Base-by-base conservation (phyloP, 2,888 invertebrate species). In the Rotaria magnacalcarata region DNA sequence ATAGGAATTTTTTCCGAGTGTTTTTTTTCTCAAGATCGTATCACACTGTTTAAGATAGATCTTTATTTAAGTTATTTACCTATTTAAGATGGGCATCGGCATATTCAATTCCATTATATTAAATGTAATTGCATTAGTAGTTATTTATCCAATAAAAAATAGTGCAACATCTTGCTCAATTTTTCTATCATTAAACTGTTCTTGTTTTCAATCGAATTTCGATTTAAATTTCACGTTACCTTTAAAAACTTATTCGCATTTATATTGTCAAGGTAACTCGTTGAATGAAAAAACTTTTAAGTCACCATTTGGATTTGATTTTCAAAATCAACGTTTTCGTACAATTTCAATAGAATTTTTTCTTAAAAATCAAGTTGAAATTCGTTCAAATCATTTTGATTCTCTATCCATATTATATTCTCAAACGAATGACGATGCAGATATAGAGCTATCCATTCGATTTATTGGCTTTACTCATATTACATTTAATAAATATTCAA, bases 161-260 rank as follows among this genome's bases (percentile, higher is more conserved):
- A 67, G 67, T 67, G 27, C 34, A 67, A 34, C 67, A 67, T 2
- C 34, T 14, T 67, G 67, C n/a, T 67, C 67, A 67, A 67, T 67
- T 34, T 67, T 67, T 67, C 34, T n/a, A 67, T 67, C 34, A 34
- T 67, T 67, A 16, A 67, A 67, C 34, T 67, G 67, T 67, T 67
- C 67, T 3, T 67, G 67, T 67, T 67, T 67, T 67, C 67, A 67
- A 67, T 67, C 67, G 34, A 67, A 67, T 67, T 5, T 3, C 10
- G 67, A 67, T 34, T 27, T 67, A 67, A 34, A 27, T 34, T 14
- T 11, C 2, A 5, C 67, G 16, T 67, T 34, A 34, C 14, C 34
- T 27, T 34, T 34, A 11, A 67, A 27, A 10, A 67, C 16, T 34
- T 67, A 67, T 34, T 67, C 67, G 14, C 67, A 67, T 67, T 67